Evolutionary conservation across 2,888 invertebrate species (phyloP), one percentile per base, ranked within the genome.

Genomic region (Chloroclysta siterata): DNA sequence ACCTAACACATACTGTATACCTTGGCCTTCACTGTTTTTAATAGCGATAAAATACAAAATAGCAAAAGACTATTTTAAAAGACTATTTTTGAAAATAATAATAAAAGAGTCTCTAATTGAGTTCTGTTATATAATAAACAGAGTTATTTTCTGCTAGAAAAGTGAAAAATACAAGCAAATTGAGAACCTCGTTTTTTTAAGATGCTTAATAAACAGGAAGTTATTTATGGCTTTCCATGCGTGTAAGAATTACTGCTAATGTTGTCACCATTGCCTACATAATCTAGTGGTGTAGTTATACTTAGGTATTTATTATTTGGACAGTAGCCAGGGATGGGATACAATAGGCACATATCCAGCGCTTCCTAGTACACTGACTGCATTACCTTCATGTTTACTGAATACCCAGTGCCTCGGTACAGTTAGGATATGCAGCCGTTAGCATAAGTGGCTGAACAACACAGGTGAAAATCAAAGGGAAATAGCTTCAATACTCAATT

Each of bases 301-400:
- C 33, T 33, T 50, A 54, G 54, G 50, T 60, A 50, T 69, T 78
- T 75, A 72, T 75, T 76, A 74, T 74, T 83, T 90, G 90, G 89
- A 85, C 66, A 65, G 53, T 52, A 70, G 87, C 89, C 90, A 89
- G 83, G 73, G 66, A 63, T 72, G 70, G 77, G 75, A 72, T 73
- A 68, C 69, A 77, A 78, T 87, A 86, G 88, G 88, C 90, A 88
- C 65, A 66, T 61, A 68, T 85, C 90, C 90, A 90, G 76, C 83
- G 79, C 82, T 90, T 90, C 90, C 90, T 89, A 74, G 87, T 88
- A 85, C 76, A 85, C 75, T 80, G 78, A 78, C 79, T 79, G 78
- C 75, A 81, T 85, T 80, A 84, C 79, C 82, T 85, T 80, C 80
- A 78, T 81, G 72, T 75, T 76, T 76, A 73, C 76, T 68, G 73